Evolutionary conservation across 1,140 invertebrate species (phyloP), one percentile per base, ranked within the genome.

Genomic region (Drosophila tropicalis): DNA sequence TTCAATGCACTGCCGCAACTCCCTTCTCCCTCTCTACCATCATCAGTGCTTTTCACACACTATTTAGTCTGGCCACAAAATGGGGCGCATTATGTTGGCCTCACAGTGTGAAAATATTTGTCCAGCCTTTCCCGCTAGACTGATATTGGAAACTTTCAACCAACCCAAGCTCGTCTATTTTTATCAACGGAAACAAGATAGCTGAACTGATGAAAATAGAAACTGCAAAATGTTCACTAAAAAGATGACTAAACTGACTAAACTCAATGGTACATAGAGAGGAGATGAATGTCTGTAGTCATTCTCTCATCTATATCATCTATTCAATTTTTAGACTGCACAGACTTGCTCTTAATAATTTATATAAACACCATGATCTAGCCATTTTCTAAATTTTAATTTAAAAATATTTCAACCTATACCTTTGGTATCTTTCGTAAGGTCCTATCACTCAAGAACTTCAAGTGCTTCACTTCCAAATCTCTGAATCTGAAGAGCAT

Each of bases 131-230:
- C 44, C 44, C 56, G 19, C n/a, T 64, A 67, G 63, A 29, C 68
- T 54, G 72, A 68, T 79, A 79, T 79, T 79, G 72, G 72, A 79
- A 79, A 79, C 72, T 79, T 70, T 74, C 15, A 13, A 1, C 15
- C n/a, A 6, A 3, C 32, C 32, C 5, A 17, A 58, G 56, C 56
- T 58, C 32, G 15, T 36, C 56, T 58, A 39, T 58, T 58, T 58
- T 58, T 58, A 19, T 58, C n/a, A 58, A 17, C 56, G 15, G 32
- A 36, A 32, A 36, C 13, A 58, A 36, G 29, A 1, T 32, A 57
- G 15, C 25, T 17, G 15, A 51, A 51, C 22, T 22, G 9, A 22
- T 9, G 29, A 19, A 10, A 51, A 51, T 17, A 13, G 15, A 47
- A 17, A 22, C 3, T 22, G 44, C 44, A 51, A 51, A 5, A 47